Percentiles rank a stretch among this genome's conserved stretches.
Evolutionary conservation across 1,140 invertebrate genomes (phyloP).

Genomic region (Galleria mellonella): DNA sequence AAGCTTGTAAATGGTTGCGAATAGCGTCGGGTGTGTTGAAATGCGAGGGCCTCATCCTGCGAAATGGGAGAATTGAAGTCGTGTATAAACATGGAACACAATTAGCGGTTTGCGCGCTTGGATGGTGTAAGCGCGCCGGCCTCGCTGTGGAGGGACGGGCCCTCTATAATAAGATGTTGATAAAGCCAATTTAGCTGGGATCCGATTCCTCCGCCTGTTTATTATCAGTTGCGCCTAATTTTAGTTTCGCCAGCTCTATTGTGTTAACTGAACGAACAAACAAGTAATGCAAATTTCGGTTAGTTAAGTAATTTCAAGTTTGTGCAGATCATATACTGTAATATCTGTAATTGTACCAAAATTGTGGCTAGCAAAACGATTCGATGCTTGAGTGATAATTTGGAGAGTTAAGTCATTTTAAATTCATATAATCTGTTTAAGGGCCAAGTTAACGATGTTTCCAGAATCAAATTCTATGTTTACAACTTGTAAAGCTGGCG

Average conservation of each 20-base stretch:
- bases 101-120: constrained; percentile 25
- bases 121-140: no score
- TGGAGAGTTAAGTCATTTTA: not conserved
- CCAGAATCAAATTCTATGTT: not conserved
- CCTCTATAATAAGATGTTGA: constrained; percentile 22
- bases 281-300: constrained; percentile 30
- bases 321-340: constrained; percentile 16
- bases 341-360: constrained; percentile 9
- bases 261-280: constrained; percentile 29
- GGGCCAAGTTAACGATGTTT: not conserved
- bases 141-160: not conserved
- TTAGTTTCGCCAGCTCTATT: constrained; percentile 27
- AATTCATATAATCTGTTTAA: not conserved
- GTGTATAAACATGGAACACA: constrained; percentile 36
- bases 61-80: constrained; percentile 38
- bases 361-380: constrained; percentile 11
- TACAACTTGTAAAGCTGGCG: not conserved
- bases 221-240: constrained; percentile 34
- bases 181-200: constrained; percentile 29
- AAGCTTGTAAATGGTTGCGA: constrained; percentile 44
- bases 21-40: constrained; percentile 26
- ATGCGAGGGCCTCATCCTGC: constrained; percentile 26
- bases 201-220: constrained; percentile 30
- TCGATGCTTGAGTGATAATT: constrained; percentile 8
- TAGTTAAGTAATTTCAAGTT: constrained; percentile 37